Conservation (phyloP, 2,113 vertebrate genomes). For the Rhombomys opimus region DNA sequence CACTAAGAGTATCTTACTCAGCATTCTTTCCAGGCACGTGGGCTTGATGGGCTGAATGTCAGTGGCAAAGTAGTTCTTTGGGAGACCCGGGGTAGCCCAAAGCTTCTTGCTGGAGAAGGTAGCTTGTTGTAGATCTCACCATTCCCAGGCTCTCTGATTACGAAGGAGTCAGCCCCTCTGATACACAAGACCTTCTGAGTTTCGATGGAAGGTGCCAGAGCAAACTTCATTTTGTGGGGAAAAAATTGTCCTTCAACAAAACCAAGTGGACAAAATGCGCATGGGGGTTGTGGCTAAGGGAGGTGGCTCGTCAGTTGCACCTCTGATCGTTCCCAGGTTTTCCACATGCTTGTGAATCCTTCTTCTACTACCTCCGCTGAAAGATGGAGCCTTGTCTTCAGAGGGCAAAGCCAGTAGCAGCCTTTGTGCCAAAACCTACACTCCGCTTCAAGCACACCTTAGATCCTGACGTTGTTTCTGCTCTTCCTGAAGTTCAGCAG, state of each 20-base stretch:
- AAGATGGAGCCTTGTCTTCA: conserved; percentile 22
- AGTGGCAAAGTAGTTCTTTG: not conserved
- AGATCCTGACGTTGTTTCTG: not conserved
- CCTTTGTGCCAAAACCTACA: conserved; percentile 22
- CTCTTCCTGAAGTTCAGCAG: not conserved
- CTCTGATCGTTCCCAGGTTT: not conserved
- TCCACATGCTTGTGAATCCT: not conserved
- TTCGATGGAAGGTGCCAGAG: not conserved
- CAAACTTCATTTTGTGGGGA: not conserved
- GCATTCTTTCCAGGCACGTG: not conserved
- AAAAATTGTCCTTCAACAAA: not conserved
- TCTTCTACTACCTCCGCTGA: conserved; percentile 68
- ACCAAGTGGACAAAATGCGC: not conserved
- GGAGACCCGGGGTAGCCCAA: not conserved
- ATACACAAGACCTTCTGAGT: not conserved
- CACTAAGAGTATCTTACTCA: not conserved
- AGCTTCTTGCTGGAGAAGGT: not conserved
- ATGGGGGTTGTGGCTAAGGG: not conserved
- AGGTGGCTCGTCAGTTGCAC: not conserved
- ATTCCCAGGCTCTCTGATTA: not conserved
- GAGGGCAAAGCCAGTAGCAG: not conserved
- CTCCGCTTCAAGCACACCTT: not conserved
- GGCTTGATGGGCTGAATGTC: not conserved
- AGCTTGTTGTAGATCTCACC: not conserved
- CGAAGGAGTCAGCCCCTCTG: not conserved